Base-by-base conservation (phyloP, 2,113 vertebrate species). In the Pogona vitticeps region DNA sequence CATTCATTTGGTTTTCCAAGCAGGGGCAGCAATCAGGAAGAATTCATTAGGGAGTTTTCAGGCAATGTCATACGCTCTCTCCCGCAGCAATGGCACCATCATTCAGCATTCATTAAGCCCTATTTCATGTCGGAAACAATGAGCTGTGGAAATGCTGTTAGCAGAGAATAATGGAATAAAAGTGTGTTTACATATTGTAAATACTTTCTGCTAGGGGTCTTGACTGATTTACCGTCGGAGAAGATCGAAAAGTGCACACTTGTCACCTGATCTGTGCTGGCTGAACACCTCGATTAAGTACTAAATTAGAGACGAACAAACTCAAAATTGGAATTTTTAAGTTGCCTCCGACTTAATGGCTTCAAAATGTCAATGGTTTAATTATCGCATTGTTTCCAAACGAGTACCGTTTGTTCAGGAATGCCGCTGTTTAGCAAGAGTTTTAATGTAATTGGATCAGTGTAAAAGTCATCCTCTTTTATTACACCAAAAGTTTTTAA, bases 51-150 rank as follows among this genome's bases (percentile, higher is more conserved):
- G 76, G 92, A 71, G 86, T 94, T 93, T 84, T 61, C 82, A 91
- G 90, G 86, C 80, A 76, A 93, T 88, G 86, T 88, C 80, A 93
- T 91, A 58, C 91, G 89, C 87, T 91, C 89, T 91, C 89, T 92
- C 93, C 87, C 78, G 86, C 83, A 89, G 89, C 91, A 90, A 92
- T 94, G 91, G 92, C 70, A 58, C 91, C 90, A 91, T 93, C 93
- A 90, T 93, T 95, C 92, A 88, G 84, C 88, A 80, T 90, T 94
- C 94, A 94, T 95, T 95, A 94, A 91, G 73, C 71, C 52, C 91
- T 94, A 93, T 94, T 95, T 95, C 90, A 91, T 91, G 90, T 90
- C 90, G 91, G 92, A 95, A 95, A 95, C 94, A 94, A 95, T 93
- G 94, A 95, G 94, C 91, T 94, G 86, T 91, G 87, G 94, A 93